Evolutionary conservation across 2,888 invertebrate genomes (phyloP).

Genomic region (Macropis europaea): DNA sequence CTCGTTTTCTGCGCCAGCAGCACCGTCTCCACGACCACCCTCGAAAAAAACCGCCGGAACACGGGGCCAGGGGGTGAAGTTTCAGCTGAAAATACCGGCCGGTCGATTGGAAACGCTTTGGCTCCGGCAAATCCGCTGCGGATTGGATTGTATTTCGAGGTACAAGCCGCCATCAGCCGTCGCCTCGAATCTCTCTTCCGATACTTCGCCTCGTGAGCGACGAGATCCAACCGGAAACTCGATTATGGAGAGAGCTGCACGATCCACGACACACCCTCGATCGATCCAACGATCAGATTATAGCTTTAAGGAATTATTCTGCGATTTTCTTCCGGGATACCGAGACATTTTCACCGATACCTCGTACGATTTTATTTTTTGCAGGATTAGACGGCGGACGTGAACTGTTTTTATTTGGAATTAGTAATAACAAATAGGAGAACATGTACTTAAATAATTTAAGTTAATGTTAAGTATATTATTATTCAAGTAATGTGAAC

Average conservation of each 20-base stretch:
- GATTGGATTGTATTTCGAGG: conserved; percentile 67
- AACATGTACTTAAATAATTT: too few relatives aligned
- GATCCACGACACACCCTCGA: background rate
- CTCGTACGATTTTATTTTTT: too few relatives aligned
- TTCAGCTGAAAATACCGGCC: conserved; percentile 52
- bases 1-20: conserved; percentile 35
- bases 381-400: too few relatives aligned
- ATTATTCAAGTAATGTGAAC: too few relatives aligned
- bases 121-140: conserved; percentile 55
- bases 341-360: too few relatives aligned
- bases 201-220: conserved; percentile 12
- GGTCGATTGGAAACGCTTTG: conserved; percentile 61
- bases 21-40: conserved; percentile 22
- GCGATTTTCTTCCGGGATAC: too few relatives aligned
- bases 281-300: too few relatives aligned
- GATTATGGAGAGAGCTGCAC: conserved; percentile 22
- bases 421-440: too few relatives aligned
- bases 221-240: conserved; percentile 22
- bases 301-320: too few relatives aligned
- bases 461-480: too few relatives aligned
- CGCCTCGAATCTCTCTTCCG: conserved; percentile 17
- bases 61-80: conserved; percentile 38
- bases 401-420: too few relatives aligned
- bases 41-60: conserved; percentile 29
- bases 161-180: conserved; percentile 24